Conservation (phyloP, 2,113 vertebrate genomes). For the Synchiropus splendidus region DNA sequence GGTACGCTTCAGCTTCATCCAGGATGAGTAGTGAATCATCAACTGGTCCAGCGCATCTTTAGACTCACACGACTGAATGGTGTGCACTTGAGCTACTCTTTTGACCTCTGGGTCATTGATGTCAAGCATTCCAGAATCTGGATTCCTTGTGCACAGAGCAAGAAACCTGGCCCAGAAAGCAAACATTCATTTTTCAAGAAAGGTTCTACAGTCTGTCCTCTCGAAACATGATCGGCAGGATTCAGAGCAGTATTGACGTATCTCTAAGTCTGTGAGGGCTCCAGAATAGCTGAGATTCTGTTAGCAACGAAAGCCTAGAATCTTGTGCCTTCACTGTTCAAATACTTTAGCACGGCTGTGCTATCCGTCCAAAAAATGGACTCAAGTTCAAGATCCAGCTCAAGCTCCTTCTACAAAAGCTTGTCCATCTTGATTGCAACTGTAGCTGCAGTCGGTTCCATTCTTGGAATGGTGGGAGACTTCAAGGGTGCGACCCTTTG, state of each 20-base stretch:
- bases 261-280: too few species aligned
- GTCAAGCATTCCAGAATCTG: neutral
- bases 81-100: neutral
- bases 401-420: constrained; percentile 18
- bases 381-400: too few species aligned
- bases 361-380: too few species aligned
- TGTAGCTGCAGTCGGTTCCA: constrained; percentile 22
- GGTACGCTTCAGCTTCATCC: neutral
- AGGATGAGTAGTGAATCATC: neutral
- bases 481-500: constrained; percentile 14
- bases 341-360: too few species aligned
- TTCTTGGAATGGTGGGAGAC: constrained; percentile 6
- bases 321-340: too few species aligned
- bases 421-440: constrained; percentile 24
- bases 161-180: neutral
- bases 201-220: constrained; percentile 3
- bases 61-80: neutral
- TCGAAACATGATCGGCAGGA: constrained; percentile 3
- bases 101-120: constrained; percentile 4
- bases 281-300: too few species aligned
- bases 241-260: constrained; percentile 3
- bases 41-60: neutral
- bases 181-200: constrained; percentile 2
- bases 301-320: too few species aligned
- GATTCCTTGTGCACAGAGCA: neutral